A percentile compares a stretch with the other conserved stretches of the same genome.
These are phyloP conservation scores for Diphyllodes magnificus DNA, from an alignment of 2,113 vertebrate genomes.

Conservation along the genomic window DNA sequence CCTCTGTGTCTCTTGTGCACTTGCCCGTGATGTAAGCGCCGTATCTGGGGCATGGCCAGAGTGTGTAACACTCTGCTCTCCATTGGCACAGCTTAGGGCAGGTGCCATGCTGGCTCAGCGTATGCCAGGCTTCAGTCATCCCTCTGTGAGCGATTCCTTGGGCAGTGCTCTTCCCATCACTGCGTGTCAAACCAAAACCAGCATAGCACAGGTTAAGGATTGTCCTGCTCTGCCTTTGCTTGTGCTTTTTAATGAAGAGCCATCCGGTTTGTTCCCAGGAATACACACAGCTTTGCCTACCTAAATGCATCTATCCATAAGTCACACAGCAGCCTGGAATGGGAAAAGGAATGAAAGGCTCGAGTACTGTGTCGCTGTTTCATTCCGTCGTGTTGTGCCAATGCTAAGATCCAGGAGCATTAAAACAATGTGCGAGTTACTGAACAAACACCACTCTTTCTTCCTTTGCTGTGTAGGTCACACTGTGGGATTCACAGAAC, in stretches of 20 bases:
- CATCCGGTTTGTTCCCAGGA: not conserved
- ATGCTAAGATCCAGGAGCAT: not conserved
- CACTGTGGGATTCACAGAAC: not conserved
- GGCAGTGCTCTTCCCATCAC: not conserved
- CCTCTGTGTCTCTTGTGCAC: not conserved
- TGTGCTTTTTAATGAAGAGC: not conserved
- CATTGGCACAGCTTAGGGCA: not conserved
- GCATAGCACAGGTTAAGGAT: not conserved
- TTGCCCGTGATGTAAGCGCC: not conserved
- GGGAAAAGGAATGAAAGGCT: not conserved
- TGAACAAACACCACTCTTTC: not conserved
- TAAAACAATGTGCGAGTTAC: not conserved
- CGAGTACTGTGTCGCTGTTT: not conserved
- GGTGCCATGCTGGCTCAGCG: not conserved
- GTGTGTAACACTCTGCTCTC: not conserved
- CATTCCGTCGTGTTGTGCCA: not conserved
- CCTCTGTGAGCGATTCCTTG: not conserved
- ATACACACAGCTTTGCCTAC: not conserved
- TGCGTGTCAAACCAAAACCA: not conserved
- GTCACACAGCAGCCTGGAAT: not conserved
- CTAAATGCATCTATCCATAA: not conserved
- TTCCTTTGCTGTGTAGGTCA: not conserved
- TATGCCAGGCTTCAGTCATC: not conserved
- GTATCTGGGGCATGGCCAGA: not conserved
- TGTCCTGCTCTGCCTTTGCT: not conserved